A percentile compares a stretch with the other conserved stretches of the same genome.
phyloP scores from a whole-genome alignment of 2,888 invertebrate genomes.

The Metellina segmentata region DNA sequence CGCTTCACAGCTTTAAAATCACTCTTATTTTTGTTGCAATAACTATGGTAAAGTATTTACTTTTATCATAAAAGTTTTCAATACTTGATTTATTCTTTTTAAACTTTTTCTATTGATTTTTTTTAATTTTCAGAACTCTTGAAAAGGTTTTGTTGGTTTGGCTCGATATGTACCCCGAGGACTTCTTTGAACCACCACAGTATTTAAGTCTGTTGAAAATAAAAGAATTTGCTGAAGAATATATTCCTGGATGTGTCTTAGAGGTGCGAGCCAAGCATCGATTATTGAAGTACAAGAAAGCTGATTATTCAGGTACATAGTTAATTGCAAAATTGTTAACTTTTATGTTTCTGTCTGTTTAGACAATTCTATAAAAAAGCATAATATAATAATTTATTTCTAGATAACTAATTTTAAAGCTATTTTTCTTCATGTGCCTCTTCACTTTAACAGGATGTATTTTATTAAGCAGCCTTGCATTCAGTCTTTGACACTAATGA shows the following conservation, averaged over 20 bases:
- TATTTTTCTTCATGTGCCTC: too few relatives aligned
- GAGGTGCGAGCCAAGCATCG: constrained; percentile 88
- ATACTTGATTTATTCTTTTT: not conserved
- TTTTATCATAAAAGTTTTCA: not conserved
- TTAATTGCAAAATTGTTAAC: not conserved
- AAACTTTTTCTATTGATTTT: not conserved
- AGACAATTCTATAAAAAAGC: too few relatives aligned
- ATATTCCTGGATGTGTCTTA: constrained; percentile 91
- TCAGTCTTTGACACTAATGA: too few relatives aligned
- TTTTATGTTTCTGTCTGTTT: not conserved
- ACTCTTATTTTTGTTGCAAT: too few relatives aligned
- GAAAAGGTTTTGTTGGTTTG: constrained; percentile 83
- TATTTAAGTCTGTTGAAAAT: constrained; percentile 90
- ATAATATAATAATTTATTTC: too few relatives aligned
- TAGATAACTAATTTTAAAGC: too few relatives aligned
- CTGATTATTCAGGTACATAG: constrained; percentile 80
- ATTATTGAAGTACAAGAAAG: constrained; percentile 87
- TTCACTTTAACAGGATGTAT: too few relatives aligned
- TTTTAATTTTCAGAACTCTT: constrained; percentile 85
- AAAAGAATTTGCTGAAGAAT: constrained; percentile 91
- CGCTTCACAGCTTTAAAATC: too few relatives aligned
- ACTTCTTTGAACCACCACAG: constrained; percentile 90
- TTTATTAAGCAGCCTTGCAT: too few relatives aligned
- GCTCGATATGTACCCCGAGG: constrained; percentile 98
- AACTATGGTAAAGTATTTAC: not conserved